phyloP scores from a whole-genome alignment of 2,797 vertebrate species.

The Eulemur coronatus region DNA sequence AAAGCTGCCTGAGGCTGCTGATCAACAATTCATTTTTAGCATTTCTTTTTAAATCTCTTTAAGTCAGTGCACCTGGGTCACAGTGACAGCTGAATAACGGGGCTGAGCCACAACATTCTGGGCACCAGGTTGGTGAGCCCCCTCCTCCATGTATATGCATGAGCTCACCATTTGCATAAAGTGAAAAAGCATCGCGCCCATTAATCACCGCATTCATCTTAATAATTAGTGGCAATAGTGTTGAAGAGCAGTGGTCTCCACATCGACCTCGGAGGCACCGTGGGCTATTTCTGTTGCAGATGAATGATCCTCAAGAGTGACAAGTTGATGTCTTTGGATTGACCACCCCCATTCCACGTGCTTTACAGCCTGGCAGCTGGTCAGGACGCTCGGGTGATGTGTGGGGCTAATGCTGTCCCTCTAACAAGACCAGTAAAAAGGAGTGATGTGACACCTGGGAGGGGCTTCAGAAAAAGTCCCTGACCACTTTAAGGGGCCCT shows the following conservation, averaged over 20 bases:
- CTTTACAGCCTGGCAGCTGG: constrained; percentile 74
- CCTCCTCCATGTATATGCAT: constrained; percentile 69
- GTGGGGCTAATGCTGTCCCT: constrained; percentile 57
- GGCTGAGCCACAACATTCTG: constrained; percentile 11
- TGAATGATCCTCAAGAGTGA: constrained; percentile 75
- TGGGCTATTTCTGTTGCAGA: constrained; percentile 62
- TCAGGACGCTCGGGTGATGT: constrained; percentile 63
- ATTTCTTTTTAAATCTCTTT: constrained; percentile 76
- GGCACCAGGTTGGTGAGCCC: constrained; percentile 75
- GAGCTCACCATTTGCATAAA: constrained; percentile 78
- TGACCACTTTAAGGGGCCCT: constrained; percentile 76
- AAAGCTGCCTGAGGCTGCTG: constrained; percentile 74
- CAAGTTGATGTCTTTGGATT: constrained; percentile 76
- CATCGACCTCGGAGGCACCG: constrained; percentile 67
- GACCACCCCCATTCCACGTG: constrained; percentile 50
- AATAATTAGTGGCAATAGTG: constrained; percentile 79
- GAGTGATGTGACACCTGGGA: constrained; percentile 74
- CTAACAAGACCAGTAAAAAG: constrained; percentile 75
- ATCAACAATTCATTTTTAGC: constrained; percentile 72
- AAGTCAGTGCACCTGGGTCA: constrained; percentile 75
- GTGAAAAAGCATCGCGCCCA: constrained; percentile 67
- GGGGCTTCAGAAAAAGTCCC: constrained; percentile 73
- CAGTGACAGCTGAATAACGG: constrained; percentile 68
- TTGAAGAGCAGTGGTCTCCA: constrained; percentile 75
- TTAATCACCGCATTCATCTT: constrained; percentile 80